phyloP scores from a whole-genome alignment of 2,797 vertebrate species.

The Smutsia temminckii region DNA sequence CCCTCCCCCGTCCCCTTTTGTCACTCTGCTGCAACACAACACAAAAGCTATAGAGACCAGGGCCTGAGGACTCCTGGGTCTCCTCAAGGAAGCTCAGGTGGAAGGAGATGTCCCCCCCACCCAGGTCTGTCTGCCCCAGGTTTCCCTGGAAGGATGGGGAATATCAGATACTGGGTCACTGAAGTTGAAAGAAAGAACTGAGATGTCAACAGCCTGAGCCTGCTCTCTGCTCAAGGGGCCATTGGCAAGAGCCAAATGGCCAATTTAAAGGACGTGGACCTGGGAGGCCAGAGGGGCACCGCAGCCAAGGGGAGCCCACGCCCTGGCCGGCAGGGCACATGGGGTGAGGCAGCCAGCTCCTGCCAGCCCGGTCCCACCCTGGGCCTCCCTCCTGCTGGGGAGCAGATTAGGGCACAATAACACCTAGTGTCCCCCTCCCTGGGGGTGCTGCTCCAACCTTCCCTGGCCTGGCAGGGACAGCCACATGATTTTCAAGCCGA shows the following conservation, averaged over 20 bases:
- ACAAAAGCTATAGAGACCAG: slow-evolving; percentile 66
- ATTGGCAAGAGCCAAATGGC: slow-evolving; percentile 61
- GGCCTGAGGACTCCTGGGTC: slow-evolving; percentile 37
- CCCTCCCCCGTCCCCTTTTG: slow-evolving; percentile 36
- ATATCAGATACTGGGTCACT: slow-evolving; percentile 61
- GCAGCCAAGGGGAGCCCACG: slow-evolving; percentile 66
- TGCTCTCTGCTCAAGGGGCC: slow-evolving; percentile 54
- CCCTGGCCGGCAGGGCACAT: slow-evolving; percentile 81
- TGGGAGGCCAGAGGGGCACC: slow-evolving; percentile 70
- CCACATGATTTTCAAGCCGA: slow-evolving; percentile 67
- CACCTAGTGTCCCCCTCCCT: slow-evolving; percentile 50
- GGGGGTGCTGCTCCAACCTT: slow-evolving; percentile 65
- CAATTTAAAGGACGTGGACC: slow-evolving; percentile 71
- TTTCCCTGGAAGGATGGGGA: slow-evolving; percentile 17
- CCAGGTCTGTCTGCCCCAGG: slow-evolving; percentile 44
- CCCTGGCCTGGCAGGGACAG: slow-evolving; percentile 67
- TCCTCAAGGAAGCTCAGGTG: slow-evolving; percentile 56
- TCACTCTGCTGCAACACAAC: slow-evolving; percentile 71
- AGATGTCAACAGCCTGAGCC: slow-evolving; percentile 61
- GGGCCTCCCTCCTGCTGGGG: slow-evolving; percentile 43
- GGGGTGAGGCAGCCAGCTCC: slow-evolving; percentile 71
- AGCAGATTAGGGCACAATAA: slow-evolving; percentile 64
- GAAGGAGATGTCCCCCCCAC: slow-evolving; percentile 15
- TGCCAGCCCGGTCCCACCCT: slow-evolving; percentile 69
- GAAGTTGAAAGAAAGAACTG: slow-evolving; percentile 69